Evolutionary conservation across 2,888 invertebrate species (phyloP).

Genomic region (Metellina segmentata): DNA sequence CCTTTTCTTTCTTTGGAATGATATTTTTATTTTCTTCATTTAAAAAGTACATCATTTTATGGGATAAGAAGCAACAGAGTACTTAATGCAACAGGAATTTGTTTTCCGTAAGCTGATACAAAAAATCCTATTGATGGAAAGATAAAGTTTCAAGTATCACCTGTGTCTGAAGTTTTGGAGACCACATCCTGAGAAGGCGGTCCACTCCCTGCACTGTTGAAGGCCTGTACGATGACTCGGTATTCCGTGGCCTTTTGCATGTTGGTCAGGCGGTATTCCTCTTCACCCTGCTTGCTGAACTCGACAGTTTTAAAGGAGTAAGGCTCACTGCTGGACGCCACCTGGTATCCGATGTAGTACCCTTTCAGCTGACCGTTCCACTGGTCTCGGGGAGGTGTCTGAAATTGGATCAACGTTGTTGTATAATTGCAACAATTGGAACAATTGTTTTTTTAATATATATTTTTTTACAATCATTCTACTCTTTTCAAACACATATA

Average conservation of each 20-base stretch:
- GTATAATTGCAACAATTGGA: no score
- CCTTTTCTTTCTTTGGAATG: no score
- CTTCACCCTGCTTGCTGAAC: constrained; percentile 72
- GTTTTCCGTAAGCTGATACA: neutral
- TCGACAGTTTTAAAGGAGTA: constrained; percentile 77
- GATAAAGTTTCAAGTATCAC: neutral
- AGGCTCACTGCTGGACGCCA: constrained; percentile 63
- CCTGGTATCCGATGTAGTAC: constrained; percentile 77
- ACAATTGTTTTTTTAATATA: neutral
- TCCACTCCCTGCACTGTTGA: constrained; percentile 77
- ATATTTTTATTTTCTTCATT: no score
- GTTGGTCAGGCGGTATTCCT: constrained; percentile 73
- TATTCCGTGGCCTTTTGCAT: constrained; percentile 74
- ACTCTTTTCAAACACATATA: no score
- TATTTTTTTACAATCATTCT: no score
- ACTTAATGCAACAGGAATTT: no score
- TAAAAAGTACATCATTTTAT: no score
- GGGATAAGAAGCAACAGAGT: no score
- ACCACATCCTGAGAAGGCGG: constrained; percentile 73
- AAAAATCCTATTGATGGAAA: neutral
- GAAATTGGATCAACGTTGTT: neutral
- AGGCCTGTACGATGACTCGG: constrained; percentile 76
- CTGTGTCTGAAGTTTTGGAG: constrained; percentile 75
- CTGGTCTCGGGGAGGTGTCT: constrained; percentile 77
- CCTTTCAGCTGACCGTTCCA: constrained; percentile 77